Evolutionary conservation across 2,797 vertebrate species (phyloP), one percentile per base, ranked within the genome.

Genomic region (Acrossocheilus wenchowensis): DNA sequence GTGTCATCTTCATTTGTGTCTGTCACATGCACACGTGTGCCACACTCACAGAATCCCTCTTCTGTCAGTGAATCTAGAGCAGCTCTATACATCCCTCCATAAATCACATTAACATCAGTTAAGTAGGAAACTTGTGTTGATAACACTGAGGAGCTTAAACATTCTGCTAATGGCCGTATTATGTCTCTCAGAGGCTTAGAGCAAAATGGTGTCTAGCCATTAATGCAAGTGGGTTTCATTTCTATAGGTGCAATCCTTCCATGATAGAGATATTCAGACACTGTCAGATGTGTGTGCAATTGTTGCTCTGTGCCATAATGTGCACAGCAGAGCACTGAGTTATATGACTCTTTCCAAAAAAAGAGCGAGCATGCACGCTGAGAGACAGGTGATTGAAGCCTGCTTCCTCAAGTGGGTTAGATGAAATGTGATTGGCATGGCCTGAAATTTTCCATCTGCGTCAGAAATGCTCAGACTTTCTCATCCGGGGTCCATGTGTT

Each of bases 381-480:
- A 81, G 75, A 81, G 79, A 68, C 79, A 68, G 78, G 45, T 82
- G 80, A 82, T 71, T 82, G 80, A 71, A 71, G 64, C 64, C 6
- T 0, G 57, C 45, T 71, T 71, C 45, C 80, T 82, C 80, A 3
- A 82, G 80, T 71, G 80, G 48, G 30, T 82, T 82, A 50, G 39
- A 71, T 82, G 64, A 71, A 71, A 71, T 82, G 64, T 82, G 80
- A 82, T 82, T 82, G 66, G 45, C 80, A 82, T 69, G 66, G 64
- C 45, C 21, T 71, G 45, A 34, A 71, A 82, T 82, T 39, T 82
- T 82, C 64, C 45, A 71, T 71, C 45, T 69, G 80, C 41, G n/a
- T 80, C 60, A 64, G 78, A 66, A 80, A 45, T 34, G 73, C 75
- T 78, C 36, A 54, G 75, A 60, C 52, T 36, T 9, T 57, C 30